phyloP scores from a whole-genome alignment of 1,140 invertebrate genomes.

The Eulimnadia texana region DNA sequence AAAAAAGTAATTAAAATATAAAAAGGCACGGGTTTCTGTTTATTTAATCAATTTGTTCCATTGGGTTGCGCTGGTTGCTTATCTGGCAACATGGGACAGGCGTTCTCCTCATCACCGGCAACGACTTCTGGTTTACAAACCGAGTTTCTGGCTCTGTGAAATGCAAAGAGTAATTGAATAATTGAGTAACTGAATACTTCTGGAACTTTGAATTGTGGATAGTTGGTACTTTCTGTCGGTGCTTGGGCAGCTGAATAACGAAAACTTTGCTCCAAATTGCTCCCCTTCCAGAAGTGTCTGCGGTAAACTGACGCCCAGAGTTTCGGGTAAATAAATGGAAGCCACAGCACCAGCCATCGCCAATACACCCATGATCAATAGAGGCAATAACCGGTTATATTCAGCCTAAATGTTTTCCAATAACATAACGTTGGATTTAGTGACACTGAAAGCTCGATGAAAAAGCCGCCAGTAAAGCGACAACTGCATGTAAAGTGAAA shows the following conservation, averaged over 20 bases:
- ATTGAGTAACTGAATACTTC: neutral
- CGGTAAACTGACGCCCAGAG: slow-evolving; percentile 12
- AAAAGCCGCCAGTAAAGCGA: no score
- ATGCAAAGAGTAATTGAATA: neutral
- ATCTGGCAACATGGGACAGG: neutral
- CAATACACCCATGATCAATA: slow-evolving; percentile 25
- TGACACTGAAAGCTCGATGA: neutral
- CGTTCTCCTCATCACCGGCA: neutral
- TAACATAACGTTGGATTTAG: neutral
- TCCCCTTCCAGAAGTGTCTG: slow-evolving; percentile 14
- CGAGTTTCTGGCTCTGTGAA: neutral
- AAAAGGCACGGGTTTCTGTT: no score
- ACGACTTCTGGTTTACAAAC: neutral
- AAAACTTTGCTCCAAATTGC: slow-evolving; percentile 1
- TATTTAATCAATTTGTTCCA: neutral
- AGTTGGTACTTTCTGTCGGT: neutral
- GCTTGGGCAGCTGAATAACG: slow-evolving; percentile 7
- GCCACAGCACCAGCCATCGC: slow-evolving; percentile 23
- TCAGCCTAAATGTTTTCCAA: slow-evolving; percentile 19
- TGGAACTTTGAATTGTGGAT: neutral
- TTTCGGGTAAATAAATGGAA: slow-evolving; percentile 24
- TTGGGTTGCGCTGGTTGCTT: neutral
- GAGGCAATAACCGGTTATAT: slow-evolving; percentile 24
- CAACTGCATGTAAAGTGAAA: no score
- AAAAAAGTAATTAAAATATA: no score